Conservation (phyloP, 37 sponge, comb jelly and placozoan species). For the Lycopodina hypogea region DNA sequence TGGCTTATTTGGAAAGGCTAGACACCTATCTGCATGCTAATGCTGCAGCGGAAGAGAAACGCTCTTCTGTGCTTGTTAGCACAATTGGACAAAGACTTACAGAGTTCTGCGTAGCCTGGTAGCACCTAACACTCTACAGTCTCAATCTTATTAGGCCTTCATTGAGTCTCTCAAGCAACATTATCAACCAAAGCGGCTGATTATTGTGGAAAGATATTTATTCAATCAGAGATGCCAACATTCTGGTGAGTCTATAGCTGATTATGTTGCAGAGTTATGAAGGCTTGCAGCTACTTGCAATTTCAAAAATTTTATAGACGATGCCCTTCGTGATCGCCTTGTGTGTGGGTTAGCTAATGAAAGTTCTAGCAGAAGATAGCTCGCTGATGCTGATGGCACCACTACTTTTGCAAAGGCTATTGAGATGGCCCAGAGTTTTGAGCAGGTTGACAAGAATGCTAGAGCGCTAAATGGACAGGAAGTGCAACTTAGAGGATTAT, state of each 20-base stretch:
- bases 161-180: too few relatives aligned
- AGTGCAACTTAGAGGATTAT: too few relatives aligned
- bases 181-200: too few relatives aligned
- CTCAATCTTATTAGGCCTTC: background rate
- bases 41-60: constrained; percentile 3
- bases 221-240: constrained; percentile 1
- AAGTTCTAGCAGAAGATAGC: background rate
- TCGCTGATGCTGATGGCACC: background rate
- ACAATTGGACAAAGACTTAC: too few relatives aligned
- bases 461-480: background rate
- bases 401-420: constrained; percentile 1
- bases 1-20: constrained; percentile 2
- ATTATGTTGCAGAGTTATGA: constrained; percentile 6
- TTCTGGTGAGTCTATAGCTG: background rate
- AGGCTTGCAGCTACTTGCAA: constrained; percentile 1
- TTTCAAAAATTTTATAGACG: background rate
- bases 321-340: too few relatives aligned
- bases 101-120: too few relatives aligned
- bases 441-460: constrained; percentile 9
- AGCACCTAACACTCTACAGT: constrained; percentile 1
- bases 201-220: background rate
- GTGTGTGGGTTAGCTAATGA: too few relatives aligned
- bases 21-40: constrained; percentile 20
- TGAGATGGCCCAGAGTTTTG: background rate
- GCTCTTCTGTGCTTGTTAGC: background rate